A percentile compares a stretch with the other conserved stretches of the same genome.
phyloP scores from a whole-genome alignment of 2,888 invertebrate genomes.

The Ceriagrion tenellum region DNA sequence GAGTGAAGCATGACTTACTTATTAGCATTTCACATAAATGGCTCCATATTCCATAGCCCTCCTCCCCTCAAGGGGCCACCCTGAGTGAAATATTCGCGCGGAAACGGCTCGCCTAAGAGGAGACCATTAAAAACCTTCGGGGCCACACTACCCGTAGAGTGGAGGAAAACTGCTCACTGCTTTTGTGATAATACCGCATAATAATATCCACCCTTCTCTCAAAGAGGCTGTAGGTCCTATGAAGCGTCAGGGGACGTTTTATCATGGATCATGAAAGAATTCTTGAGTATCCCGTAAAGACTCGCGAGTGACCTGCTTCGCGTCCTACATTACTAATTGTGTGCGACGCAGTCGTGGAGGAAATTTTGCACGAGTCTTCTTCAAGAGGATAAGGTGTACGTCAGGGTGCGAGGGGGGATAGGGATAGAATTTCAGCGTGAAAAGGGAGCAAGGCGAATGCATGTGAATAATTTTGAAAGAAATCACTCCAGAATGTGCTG shows the following conservation, averaged over 20 bases:
- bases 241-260: not conserved
- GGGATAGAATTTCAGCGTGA: no score
- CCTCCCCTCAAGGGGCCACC: no score
- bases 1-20: not conserved
- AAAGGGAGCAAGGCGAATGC: no score
- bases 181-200: not conserved
- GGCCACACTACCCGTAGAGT: not conserved
- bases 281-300: not conserved
- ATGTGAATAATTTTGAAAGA: no score
- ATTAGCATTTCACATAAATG: conserved; percentile 1
- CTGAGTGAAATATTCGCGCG: not conserved
- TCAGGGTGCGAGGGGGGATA: no score
- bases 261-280: not conserved
- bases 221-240: not conserved
- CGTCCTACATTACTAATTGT: not conserved
- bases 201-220: not conserved
- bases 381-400: not conserved
- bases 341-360: not conserved
- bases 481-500: no score
- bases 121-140: not conserved
- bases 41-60: not conserved
- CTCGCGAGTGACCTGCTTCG: not conserved
- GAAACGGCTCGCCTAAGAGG: not conserved
- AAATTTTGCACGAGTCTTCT: not conserved
- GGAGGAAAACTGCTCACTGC: not conserved